Evolutionary conservation across 1,140 invertebrate species (phyloP).

Genomic region (Hyphantria cunea): DNA sequence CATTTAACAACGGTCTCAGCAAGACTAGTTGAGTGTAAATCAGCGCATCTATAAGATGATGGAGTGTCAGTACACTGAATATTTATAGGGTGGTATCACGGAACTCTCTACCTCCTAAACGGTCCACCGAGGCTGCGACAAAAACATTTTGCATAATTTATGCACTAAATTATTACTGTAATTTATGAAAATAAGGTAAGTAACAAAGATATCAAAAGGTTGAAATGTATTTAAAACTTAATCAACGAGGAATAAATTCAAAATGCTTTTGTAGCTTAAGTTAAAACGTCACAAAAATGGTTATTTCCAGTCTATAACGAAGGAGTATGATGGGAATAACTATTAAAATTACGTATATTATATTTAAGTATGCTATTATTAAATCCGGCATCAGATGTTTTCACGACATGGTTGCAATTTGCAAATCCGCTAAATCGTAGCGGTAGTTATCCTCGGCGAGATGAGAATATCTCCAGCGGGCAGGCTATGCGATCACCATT

Average conservation of each 20-base stretch:
- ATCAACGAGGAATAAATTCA: slow-evolving; percentile 29
- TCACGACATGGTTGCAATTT: slow-evolving; percentile 40
- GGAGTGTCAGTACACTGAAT: slow-evolving; percentile 50
- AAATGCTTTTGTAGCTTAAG: slow-evolving; percentile 23
- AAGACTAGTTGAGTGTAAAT: slow-evolving; percentile 41
- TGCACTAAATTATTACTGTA: slow-evolving; percentile 41
- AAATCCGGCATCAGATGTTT: slow-evolving; percentile 20
- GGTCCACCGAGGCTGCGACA: slow-evolving; percentile 38
- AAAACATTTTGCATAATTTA: slow-evolving; percentile 55
- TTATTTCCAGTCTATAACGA: slow-evolving; percentile 20
- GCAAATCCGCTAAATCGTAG: slow-evolving; percentile 46
- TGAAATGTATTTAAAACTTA: slow-evolving; percentile 30
- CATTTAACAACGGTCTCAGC: slow-evolving; percentile 28
- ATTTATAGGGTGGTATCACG: slow-evolving; percentile 40
- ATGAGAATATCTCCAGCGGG: slow-evolving; percentile 54
- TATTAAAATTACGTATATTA: slow-evolving; percentile 3
- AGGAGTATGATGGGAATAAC: slow-evolving; percentile 5
- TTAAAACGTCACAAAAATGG: slow-evolving; percentile 25
- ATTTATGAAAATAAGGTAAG: slow-evolving; percentile 44
- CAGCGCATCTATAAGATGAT: slow-evolving; percentile 39
- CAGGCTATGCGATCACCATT: slow-evolving; percentile 40
- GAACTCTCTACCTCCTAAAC: slow-evolving; percentile 35
- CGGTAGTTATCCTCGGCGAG: slow-evolving; percentile 46
- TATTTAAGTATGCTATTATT: slow-evolving; percentile 13
- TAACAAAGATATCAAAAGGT: slow-evolving; percentile 28